phyloP scores from a whole-genome alignment of 2,113 vertebrate species.

The Eira barbara region DNA sequence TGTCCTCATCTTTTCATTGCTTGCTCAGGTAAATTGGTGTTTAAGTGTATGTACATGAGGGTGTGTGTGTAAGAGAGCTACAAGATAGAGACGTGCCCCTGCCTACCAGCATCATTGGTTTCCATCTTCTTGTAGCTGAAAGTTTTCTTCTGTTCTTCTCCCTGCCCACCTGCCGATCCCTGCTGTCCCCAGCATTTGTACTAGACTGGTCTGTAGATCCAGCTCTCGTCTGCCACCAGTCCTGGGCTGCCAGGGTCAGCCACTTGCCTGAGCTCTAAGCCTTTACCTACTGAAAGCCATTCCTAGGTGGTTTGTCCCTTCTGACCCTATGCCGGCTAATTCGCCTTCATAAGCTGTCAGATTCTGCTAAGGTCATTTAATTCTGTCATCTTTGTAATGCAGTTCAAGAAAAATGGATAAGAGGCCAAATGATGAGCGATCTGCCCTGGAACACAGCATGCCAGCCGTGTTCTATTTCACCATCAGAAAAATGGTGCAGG shows the following conservation, averaged over 20 bases:
- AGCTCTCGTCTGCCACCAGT: neutral
- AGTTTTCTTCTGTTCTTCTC: neutral
- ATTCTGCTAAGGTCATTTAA: slow-evolving; percentile 37
- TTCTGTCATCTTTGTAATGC: slow-evolving; percentile 28
- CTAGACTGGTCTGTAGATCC: neutral
- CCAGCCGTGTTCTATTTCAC: neutral
- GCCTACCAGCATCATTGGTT: too few relatives aligned
- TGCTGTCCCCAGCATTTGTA: neutral
- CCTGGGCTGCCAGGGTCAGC: neutral
- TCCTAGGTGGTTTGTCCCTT: slow-evolving; percentile 11
- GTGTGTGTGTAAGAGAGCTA: neutral
- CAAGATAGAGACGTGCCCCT: neutral
- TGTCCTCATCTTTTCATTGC: neutral
- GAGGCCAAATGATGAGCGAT: slow-evolving; percentile 10
- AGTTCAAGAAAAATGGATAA: slow-evolving; percentile 44
- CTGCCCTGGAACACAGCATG: neutral
- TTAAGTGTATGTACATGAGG: neutral
- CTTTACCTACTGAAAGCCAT: slow-evolving; percentile 19
- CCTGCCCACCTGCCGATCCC: too few relatives aligned
- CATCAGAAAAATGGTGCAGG: neutral
- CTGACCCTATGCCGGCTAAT: neutral
- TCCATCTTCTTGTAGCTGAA: neutral
- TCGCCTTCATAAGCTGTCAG: slow-evolving; percentile 40
- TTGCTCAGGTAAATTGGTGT: neutral
- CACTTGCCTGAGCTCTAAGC: neutral